Evolutionary conservation across 2,113 vertebrate species (phyloP).

Genomic region (Pachypanchax playfairii): DNA sequence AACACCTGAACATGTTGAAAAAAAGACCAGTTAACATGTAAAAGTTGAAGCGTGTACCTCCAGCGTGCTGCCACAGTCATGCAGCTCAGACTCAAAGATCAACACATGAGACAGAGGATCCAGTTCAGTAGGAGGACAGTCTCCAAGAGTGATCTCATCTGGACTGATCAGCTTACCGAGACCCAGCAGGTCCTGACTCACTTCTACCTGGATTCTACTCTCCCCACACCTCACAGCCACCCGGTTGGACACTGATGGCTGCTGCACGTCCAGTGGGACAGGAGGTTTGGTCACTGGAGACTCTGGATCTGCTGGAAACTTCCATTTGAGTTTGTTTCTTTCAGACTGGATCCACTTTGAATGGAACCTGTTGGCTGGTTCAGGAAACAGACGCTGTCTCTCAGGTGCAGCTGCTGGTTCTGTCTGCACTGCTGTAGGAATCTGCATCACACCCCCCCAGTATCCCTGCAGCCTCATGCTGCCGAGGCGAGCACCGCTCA

Average conservation of each 20-base stretch:
- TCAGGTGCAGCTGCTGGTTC: slow-evolving; percentile 19
- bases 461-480: neutral
- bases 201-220: slow-evolving; percentile 48
- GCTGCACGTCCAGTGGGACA: neutral
- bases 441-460: neutral
- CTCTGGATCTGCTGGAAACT: slow-evolving; percentile 27
- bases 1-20: neutral
- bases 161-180: slow-evolving; percentile 26
- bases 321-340: slow-evolving; percentile 12
- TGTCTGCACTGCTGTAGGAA: neutral
- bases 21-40: neutral
- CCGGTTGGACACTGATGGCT: neutral
- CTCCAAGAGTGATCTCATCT: slow-evolving; percentile 52
- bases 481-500: neutral
- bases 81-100: slow-evolving; percentile 54
- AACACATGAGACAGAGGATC: slow-evolving; percentile 39
- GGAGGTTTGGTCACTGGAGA: neutral
- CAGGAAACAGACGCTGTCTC: neutral
- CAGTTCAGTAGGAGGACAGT: slow-evolving; percentile 38
- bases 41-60: slow-evolving; percentile 33
- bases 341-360: neutral
- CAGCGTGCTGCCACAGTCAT: slow-evolving; percentile 42
- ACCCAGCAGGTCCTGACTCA: slow-evolving; percentile 53
- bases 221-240: slow-evolving; percentile 58
- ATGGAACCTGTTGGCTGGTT: neutral